A percentile compares a stretch with the other conserved stretches of the same genome.
These are phyloP conservation scores for Phylloscopus trochilus DNA, from an alignment of 2,113 vertebrate genomes.

Conservation along the genomic window DNA sequence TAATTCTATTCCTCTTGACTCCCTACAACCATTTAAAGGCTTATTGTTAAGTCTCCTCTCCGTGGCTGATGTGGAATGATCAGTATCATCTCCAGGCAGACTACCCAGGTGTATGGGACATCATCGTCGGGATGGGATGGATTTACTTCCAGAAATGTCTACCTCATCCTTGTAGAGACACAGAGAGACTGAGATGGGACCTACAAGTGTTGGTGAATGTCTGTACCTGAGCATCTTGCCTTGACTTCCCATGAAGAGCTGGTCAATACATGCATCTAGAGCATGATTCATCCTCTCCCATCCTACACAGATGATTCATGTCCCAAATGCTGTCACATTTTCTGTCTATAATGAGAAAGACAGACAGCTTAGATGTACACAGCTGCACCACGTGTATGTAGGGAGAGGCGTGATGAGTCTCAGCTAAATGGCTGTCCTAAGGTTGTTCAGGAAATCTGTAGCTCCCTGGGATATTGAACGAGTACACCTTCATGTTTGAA, in stretches of 20 bases:
- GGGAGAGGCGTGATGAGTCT: background rate
- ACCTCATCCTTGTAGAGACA: background rate
- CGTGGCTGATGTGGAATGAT: background rate
- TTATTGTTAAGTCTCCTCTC: accelerated
- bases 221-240: background rate
- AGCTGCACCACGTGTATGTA: background rate
- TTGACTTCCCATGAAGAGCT: background rate
- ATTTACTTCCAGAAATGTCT: background rate
- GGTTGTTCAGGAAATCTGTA: background rate
- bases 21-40: background rate
- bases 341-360: background rate
- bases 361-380: background rate
- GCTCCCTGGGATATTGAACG: background rate
- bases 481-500: background rate
- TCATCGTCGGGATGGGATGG: background rate
- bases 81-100: background rate
- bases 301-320: constrained; percentile 21
- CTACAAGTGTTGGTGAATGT: too few relatives aligned
- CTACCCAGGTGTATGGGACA: background rate
- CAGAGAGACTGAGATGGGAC: background rate
- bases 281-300: background rate
- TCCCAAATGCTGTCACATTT: background rate
- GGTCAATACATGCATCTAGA: constrained; percentile 1
- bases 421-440: background rate
- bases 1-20: background rate